A percentile compares a stretch with the other conserved stretches of the same genome.
These are phyloP conservation scores for Pipistrellus pygmaeus DNA, from an alignment of 2,797 vertebrate genomes.

Conservation along the genomic window DNA sequence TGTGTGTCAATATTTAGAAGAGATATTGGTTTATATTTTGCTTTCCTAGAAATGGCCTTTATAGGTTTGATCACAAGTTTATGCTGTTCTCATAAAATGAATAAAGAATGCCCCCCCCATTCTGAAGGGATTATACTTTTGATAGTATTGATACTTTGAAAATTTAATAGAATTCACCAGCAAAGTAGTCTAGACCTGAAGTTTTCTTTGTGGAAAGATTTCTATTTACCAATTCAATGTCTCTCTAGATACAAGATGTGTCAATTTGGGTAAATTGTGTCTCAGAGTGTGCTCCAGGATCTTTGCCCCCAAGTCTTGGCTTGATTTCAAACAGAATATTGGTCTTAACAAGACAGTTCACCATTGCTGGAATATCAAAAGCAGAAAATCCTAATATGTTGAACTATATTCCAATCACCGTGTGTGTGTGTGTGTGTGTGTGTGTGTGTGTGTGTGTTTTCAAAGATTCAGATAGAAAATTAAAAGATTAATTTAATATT, in stretches of 20 bases:
- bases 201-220: neutral
- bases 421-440: neutral
- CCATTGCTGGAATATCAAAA: neutral
- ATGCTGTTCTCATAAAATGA: neutral
- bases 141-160: neutral
- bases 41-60: neutral
- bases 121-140: neutral
- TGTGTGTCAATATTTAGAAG: neutral
- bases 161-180: neutral
- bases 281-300: neutral
- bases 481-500: neutral
- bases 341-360: neutral
- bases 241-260: neutral
- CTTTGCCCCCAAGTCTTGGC: neutral
- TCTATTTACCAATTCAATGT: neutral
- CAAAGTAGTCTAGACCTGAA: neutral
- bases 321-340: neutral
- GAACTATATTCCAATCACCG: neutral
- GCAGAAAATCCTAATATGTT: neutral
- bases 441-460: neutral
- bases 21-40: neutral
- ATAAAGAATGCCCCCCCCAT: neutral
- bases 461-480: constrained; percentile 4
- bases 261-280: neutral
- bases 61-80: neutral